Conservation (phyloP, 2,888 invertebrate genomes). For the Leptopilina drosophilae region DNA sequence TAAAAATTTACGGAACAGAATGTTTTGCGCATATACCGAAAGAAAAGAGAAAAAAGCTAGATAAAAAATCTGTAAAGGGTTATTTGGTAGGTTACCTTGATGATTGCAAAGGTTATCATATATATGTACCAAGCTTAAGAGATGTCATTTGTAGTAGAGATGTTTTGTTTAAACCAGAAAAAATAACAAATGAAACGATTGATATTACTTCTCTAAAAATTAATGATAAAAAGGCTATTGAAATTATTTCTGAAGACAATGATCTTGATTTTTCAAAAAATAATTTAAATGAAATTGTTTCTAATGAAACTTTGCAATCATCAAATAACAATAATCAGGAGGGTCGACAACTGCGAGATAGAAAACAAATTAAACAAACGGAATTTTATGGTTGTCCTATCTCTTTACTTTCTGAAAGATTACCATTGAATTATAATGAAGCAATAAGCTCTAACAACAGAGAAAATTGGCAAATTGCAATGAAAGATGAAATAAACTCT, state of each 20-base stretch:
- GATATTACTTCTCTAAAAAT: background rate
- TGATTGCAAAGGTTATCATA: constrained; percentile 25
- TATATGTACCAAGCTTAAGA: constrained; percentile 17
- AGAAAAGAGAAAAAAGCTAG: constrained; percentile 34
- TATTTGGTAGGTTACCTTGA: constrained; percentile 40
- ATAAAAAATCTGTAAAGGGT: constrained; percentile 35
- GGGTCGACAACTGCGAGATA: background rate
- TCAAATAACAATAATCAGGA: background rate
- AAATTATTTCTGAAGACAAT: background rate
- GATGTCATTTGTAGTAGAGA: constrained; percentile 31
- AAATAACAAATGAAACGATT: background rate
- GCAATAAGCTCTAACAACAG: constrained; percentile 48
- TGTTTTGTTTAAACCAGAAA: constrained; percentile 27
- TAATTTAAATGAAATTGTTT: background rate
- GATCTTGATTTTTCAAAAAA: background rate
- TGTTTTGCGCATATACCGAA: constrained; percentile 32
- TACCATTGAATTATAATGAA: constrained; percentile 45
- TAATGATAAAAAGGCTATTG: background rate
- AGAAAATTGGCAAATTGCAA: constrained; percentile 55
- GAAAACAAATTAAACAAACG: background rate
- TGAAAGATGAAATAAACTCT: constrained; percentile 61
- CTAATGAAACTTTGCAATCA: background rate
- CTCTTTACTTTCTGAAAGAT: background rate
- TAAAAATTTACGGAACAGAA: constrained; percentile 41
- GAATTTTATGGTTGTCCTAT: background rate